Conservation (phyloP, 1,140 invertebrate species). For the Drosophila nebulosa region DNA sequence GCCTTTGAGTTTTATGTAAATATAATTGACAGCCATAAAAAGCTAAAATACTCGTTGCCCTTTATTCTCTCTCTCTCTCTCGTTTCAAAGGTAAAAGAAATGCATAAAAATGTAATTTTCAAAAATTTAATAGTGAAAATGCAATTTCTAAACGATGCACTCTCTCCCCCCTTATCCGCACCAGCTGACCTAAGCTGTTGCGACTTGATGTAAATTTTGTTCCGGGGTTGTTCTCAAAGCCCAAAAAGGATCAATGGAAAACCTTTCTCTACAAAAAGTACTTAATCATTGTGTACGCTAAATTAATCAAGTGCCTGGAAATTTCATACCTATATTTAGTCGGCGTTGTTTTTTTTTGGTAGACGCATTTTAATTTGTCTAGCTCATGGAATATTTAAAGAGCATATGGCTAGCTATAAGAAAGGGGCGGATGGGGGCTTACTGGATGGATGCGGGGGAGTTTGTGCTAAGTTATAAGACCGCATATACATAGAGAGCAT, state of each 20-base stretch:
- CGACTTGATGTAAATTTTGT: background rate
- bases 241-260: background rate
- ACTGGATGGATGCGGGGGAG: background rate
- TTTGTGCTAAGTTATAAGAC: background rate
- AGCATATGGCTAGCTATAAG: constrained; percentile 51
- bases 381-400: constrained; percentile 72
- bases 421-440: background rate
- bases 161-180: background rate
- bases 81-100: constrained; percentile 15
- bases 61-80: background rate
- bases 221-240: background rate
- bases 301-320: constrained; percentile 75
- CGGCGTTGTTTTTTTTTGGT: constrained; percentile 15
- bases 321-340: constrained; percentile 41
- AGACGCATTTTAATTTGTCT: constrained; percentile 64
- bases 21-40: constrained; percentile 50
- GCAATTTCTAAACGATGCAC: background rate
- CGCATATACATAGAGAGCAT: background rate
- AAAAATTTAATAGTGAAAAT: constrained; percentile 40
- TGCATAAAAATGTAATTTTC: constrained; percentile 45
- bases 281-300: constrained; percentile 79
- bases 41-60: too few relatives aligned
- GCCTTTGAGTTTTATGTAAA: constrained; percentile 32
- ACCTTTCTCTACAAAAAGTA: constrained; percentile 56
- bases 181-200: background rate